These are phyloP conservation scores for Tupiocoris notatus DNA, from an alignment of 2,888 invertebrate species.

Conservation along the genomic window DNA sequence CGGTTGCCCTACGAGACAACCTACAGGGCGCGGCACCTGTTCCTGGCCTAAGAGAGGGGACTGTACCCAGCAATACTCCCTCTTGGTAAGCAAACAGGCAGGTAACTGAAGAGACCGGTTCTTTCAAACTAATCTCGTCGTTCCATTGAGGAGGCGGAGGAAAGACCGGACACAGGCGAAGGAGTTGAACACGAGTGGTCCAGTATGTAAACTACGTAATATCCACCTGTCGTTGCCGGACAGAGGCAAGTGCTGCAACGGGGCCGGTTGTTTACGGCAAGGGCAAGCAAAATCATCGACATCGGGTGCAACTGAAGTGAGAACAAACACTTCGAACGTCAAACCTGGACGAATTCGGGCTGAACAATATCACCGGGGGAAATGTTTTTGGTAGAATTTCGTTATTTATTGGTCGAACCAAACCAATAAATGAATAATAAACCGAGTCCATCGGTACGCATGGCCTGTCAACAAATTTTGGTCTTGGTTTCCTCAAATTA, in stretches of 20 bases:
- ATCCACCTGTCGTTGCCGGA: constrained; percentile 27
- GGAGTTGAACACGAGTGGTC: neutral
- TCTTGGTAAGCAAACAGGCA: neutral
- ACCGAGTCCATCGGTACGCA: no score
- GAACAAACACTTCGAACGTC: no score
- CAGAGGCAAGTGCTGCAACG: constrained; percentile 25
- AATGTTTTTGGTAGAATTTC: no score
- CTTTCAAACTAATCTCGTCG: constrained; percentile 33
- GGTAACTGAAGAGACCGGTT: constrained; percentile 21
- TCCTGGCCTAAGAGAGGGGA: constrained; percentile 8
- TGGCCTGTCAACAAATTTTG: no score
- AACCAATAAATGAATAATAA: no score
- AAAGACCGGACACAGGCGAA: neutral
- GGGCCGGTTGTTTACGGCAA: neutral
- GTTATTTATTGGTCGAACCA: no score
- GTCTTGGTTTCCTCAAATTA: no score
- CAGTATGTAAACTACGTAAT: constrained; percentile 42
- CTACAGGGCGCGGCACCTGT: constrained; percentile 38
- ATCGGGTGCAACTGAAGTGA: no score
- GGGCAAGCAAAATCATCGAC: neutral
- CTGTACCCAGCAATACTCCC: constrained; percentile 19
- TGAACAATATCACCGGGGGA: no score
- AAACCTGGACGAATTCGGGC: no score
- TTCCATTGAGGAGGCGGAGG: constrained; percentile 9
- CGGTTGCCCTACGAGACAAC: constrained; percentile 1